Conservation (phyloP, 2,113 vertebrate species). For the Furnarius figulus region DNA sequence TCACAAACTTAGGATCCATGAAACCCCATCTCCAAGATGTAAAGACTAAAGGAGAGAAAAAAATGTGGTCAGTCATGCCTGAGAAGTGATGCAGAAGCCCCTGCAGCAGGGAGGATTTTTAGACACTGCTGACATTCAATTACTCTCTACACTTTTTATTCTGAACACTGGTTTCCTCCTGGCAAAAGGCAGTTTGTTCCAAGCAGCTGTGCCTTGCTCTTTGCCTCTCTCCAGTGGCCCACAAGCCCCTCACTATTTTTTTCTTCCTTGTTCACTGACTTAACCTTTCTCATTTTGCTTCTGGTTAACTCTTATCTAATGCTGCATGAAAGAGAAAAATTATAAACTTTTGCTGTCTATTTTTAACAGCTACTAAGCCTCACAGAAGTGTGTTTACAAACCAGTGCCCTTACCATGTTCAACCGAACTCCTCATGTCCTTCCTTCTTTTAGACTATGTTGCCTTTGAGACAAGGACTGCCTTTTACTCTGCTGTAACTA, state of each 20-base stretch:
- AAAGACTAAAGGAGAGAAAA: neutral
- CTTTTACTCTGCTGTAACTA: neutral
- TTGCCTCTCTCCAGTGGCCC: neutral
- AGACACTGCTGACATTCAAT: neutral
- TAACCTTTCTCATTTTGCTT: neutral
- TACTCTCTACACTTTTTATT: neutral
- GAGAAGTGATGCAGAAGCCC: neutral
- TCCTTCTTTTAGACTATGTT: neutral
- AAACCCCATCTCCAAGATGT: neutral
- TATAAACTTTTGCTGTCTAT: neutral
- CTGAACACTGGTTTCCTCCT: neutral
- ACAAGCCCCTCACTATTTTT: neutral
- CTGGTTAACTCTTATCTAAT: neutral
- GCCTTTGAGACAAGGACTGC: neutral
- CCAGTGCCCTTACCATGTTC: neutral
- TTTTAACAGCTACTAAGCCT: neutral
- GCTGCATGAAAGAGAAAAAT: neutral
- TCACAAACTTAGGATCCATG: neutral
- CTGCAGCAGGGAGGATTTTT: neutral
- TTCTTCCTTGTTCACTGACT: neutral
- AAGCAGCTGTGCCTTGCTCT: neutral
- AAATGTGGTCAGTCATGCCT: neutral
- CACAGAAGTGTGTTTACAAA: neutral
- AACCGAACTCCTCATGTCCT: neutral
- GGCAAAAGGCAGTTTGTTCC: neutral